Evolutionary conservation across 2,797 vertebrate species (phyloP), one percentile per base, ranked within the genome.

Genomic region (Mormyrops attenuatus): DNA sequence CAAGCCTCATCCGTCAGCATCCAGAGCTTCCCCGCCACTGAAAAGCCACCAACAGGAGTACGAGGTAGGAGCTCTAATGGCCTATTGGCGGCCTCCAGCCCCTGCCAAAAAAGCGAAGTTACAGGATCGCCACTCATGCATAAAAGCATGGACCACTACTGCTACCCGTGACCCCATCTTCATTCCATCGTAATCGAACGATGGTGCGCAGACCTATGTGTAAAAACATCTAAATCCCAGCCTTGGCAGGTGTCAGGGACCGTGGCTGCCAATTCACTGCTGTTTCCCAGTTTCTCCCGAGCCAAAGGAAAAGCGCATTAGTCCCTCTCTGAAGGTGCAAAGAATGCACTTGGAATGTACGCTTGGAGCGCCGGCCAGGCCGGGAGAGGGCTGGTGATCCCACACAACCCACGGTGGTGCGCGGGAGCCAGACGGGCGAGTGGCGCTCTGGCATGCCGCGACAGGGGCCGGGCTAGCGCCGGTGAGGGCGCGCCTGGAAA

Each of bases 401-500:
- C n/a, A 53, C 73, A 26, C 2, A 5, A 49, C 88, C 38, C 17
- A 15, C 26, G 55, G 38, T 77, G 9, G 22, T 50, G 47, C 3
- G 5, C 1, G 4, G 53, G 15, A 63, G 41, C 87, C 34, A 17
- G 9, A 50, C 26, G 60, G 85, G 55, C 30, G 77, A 22, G 89
- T 44, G 82, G 53, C 57, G 80, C 87, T 89, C 60, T 86, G 41
- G 63, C 90, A 92, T 89, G 90, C 92, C 92, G 80, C 90, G 69
- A 92, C 85, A 53, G 53, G 90, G 90, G 90, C 88, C 89, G 38
- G 88, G 85, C 53, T 5, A 82, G 80, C 87, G 89, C 91, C 92
- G 90, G 90, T 88, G 88, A 89, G 90, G 89, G 88, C 53, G 90
- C 85, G 90, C 89, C 30, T 90, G 89, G 90, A 90, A 89, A 8